These are phyloP conservation scores for Trachelus troglodyta DNA, from an alignment of 2,888 invertebrate species.

Conservation along the genomic window DNA sequence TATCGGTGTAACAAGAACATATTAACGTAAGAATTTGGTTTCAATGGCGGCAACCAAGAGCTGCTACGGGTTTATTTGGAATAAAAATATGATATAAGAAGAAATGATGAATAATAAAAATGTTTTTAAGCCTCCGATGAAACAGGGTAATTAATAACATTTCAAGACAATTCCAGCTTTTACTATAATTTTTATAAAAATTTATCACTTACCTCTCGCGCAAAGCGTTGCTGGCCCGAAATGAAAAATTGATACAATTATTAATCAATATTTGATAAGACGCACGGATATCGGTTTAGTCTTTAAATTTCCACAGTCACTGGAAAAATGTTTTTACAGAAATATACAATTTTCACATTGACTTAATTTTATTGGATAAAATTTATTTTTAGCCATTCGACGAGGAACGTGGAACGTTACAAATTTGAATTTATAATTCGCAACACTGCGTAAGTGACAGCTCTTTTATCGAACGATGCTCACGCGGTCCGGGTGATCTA, in stretches of 20 bases:
- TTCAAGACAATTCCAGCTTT: neutral
- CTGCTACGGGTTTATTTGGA: neutral
- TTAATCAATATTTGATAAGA: neutral
- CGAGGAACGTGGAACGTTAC: neutral
- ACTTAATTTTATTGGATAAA: neutral
- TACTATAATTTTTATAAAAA: neutral
- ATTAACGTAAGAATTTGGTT: neutral
- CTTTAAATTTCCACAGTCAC: neutral
- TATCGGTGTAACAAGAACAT: neutral
- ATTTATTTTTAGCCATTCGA: neutral
- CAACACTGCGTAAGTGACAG: neutral
- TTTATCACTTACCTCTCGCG: neutral
- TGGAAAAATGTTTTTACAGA: neutral
- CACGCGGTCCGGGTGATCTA: conserved; percentile 45
- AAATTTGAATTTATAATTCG: neutral
- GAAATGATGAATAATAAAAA: neutral
- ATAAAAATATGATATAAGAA: neutral
- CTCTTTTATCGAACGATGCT: conserved; percentile 23
- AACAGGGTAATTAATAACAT: neutral
- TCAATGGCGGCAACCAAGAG: neutral
- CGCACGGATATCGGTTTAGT: neutral
- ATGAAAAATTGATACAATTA: neutral
- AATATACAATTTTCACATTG: neutral
- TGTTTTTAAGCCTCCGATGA: neutral
- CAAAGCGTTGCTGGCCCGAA: neutral